phyloP scores from a whole-genome alignment of 1,140 invertebrate genomes.

The Tigriopus japonicus region DNA sequence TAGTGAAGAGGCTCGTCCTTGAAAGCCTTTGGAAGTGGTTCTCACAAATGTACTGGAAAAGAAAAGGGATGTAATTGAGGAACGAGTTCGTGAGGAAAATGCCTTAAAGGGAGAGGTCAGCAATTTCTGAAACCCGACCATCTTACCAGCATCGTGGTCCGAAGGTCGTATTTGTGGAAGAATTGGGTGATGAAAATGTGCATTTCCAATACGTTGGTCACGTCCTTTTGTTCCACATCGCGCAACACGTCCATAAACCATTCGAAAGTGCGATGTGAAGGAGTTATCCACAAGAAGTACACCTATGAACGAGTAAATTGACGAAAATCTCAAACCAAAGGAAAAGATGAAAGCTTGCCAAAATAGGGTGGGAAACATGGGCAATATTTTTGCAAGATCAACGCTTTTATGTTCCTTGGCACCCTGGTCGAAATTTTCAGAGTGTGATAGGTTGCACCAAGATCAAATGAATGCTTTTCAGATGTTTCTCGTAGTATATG shows the following conservation, averaged over 20 bases:
- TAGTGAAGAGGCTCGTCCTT: constrained; percentile 89
- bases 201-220: constrained; percentile 88
- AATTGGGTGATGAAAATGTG: constrained; percentile 99
- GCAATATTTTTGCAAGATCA: too few relatives aligned
- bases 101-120: background rate
- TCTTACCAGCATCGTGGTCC: constrained; percentile 95
- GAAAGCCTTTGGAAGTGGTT: constrained; percentile 96
- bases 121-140: background rate
- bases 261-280: constrained; percentile 96
- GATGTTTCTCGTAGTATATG: too few relatives aligned
- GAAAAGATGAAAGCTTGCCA: too few relatives aligned
- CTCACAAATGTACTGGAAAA: constrained; percentile 93
- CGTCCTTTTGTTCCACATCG: constrained; percentile 89
- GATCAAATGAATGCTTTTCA: too few relatives aligned
- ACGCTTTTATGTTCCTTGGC: too few relatives aligned
- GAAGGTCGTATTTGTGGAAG: constrained; percentile 96
- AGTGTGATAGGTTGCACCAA: too few relatives aligned
- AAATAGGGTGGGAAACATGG: too few relatives aligned
- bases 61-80: background rate
- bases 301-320: constrained; percentile 29
- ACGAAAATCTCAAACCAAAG: too few relatives aligned
- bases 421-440: too few relatives aligned
- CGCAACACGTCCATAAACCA: constrained; percentile 98
- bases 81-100: background rate
- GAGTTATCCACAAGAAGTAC: constrained; percentile 98